Evolutionary conservation across 2,888 invertebrate genomes (phyloP), one percentile per base, ranked within the genome.

Genomic region (Eumerus sabulonum): DNA sequence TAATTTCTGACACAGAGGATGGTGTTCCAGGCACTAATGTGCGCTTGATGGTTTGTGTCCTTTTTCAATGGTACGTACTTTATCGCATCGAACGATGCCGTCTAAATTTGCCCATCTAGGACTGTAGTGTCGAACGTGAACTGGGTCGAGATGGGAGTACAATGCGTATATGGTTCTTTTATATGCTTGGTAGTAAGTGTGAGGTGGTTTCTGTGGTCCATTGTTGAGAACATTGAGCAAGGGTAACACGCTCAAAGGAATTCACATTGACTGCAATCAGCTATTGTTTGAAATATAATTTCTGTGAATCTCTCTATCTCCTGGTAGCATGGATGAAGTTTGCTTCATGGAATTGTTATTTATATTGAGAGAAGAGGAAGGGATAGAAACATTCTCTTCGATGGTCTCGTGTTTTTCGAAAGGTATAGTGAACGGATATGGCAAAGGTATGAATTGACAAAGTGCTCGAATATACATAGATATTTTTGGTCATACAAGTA

Each of bases 21-120:
- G 51, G 60, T 72, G 48, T 60, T 60, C 27, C 54, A 64, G 59
- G 59, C 50, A 57, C 51, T 42, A 68, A 68, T 67, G 50, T 60
- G 60, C 45, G 59, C 59, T 59, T 59, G 53, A 60, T 64, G 48
- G 53, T 17, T 70, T 64, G 63, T 64, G 53, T 64, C 56, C 62
- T 50, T 53, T 73, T 63, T 68, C 53, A 68, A 63, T 68, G 70
- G 62, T 60, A n/a, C n/a, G n/a, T n/a, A n/a, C n/a, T n/a, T n/a
- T n/a, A 14, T 9, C 13, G 16, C 51, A 38, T 42, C 35, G 50
- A 50, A n/a, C 42, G 14, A 38, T 16, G 9, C 27, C 27, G 7
- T 27, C 27, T 27, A 7, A 27, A 4, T 27, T 7, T 27, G 27
- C 27, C 7, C 27, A 2, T 7, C 4, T 12, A 5, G 11, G 14